Evolutionary conservation across 1,140 invertebrate species (phyloP), one percentile per base, ranked within the genome.

Genomic region (Drosophila bocqueti): DNA sequence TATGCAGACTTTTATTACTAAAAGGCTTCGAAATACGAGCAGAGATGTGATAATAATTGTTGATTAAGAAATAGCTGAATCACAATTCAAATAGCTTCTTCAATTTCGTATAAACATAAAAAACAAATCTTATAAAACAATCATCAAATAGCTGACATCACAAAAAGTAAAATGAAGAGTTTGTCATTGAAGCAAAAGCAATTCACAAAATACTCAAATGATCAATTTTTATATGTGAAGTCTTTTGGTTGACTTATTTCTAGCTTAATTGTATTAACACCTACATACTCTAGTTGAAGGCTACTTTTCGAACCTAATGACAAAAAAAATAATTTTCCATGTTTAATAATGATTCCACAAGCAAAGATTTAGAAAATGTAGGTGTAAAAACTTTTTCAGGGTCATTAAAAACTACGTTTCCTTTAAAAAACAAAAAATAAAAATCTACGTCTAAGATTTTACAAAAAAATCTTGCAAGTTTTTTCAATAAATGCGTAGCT

Each of bases 231-330:
- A 38, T 38, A 24, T 55, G 2, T 38, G 15, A 16, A 34, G 34
- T 55, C 15, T 55, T 55, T 55, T 11, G 13, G 34, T 55, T 55
- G 52, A 38, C 34, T 38, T 55, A 16, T 55, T 55, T 55, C 21
- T 55, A 6, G 2, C 18, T 55, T 55, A 24, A 55, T 55, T 55
- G 52, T 55, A 11, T 63, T 63, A 54, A 26, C 47, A 40, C 49
- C 61, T 54, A 26, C 31, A 63, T 31, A 42, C 18, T 40, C n/a
- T 31, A 2, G 13, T 15, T 54, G 61, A 63, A 63, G 61, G 47
- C n/a, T 54, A 29, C 6, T 15, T 42, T 6, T 52, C 7, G 0
- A 15, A 42, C 34, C 36, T 38, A 36, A 31, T 62, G 10, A 40
- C 21, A n/a, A 40, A 7, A 36, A 36, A 58, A 38, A 58, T 40